These are phyloP conservation scores for Notarius lentiginosus DNA, from an alignment of 2,113 vertebrate genomes.

Conservation along the genomic window DNA sequence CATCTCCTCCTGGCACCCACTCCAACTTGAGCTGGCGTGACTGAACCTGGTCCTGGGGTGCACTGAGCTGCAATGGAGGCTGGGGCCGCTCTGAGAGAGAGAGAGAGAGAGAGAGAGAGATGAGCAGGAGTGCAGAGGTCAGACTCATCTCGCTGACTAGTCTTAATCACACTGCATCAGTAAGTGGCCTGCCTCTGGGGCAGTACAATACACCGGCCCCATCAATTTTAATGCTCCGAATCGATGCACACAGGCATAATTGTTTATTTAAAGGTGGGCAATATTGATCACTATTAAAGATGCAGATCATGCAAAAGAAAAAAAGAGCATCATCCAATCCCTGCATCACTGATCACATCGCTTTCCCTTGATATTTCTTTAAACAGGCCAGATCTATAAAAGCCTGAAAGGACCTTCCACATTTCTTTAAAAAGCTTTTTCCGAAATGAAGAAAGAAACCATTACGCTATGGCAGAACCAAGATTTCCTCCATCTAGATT, in stretches of 20 bases:
- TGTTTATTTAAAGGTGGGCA: constrained; percentile 77
- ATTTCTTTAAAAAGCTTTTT: constrained; percentile 8
- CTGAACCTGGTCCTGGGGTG: constrained; percentile 82
- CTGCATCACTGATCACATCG: constrained; percentile 20
- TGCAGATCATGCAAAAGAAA: constrained; percentile 68
- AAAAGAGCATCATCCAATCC: constrained; percentile 59
- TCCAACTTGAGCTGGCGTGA: constrained; percentile 78
- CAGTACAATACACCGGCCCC: constrained; percentile 44
- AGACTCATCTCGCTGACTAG: constrained; percentile 43
- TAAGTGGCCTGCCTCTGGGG: constrained; percentile 32
- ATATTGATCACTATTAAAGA: constrained; percentile 77
- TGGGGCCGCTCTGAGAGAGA: constrained; percentile 83
- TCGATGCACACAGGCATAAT: constrained; percentile 73
- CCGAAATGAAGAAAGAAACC: background rate
- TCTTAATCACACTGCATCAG: constrained; percentile 42
- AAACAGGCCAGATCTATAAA: constrained; percentile 59
- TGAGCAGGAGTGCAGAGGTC: constrained; percentile 45
- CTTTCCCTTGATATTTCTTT: constrained; percentile 53
- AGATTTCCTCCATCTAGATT: background rate
- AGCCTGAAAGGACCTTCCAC: constrained; percentile 23
- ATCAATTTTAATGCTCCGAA: constrained; percentile 68
- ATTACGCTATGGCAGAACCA: background rate
- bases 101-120: constrained; percentile 30
- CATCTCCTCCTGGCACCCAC: constrained; percentile 85
- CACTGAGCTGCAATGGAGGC: constrained; percentile 79